Base-by-base conservation (phyloP, 2,113 vertebrate species). In the Scophthalmus maximus region DNA sequence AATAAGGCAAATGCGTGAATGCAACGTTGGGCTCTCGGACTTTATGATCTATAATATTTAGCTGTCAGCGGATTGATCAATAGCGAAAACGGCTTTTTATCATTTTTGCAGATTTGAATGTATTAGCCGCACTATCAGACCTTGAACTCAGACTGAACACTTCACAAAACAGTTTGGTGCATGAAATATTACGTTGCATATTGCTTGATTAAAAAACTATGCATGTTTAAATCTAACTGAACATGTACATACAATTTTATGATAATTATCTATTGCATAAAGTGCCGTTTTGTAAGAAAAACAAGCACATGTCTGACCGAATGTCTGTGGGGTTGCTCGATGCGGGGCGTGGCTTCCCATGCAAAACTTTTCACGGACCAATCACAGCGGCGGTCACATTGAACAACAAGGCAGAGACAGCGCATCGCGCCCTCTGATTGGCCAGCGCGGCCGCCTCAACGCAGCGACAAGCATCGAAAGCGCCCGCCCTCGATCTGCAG, bases 401-500 rank as follows among this genome's bases (percentile, higher is more conserved):
- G 89, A 77, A 78, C 88, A 90, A 67, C 75, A 84, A 87, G 82
- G 85, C 75, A 60, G 82, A 74, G 76, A 89, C 68, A 60, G 78
- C 38, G 20, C 34, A 53, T 64, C 62, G 59, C 56, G 55, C 27
- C 6, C 15, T 74, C 44, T 57, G 90, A 92, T 94, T 94, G 92
- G 93, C 65, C 61, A 38, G 23, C 1, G 20, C 6, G 61, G 59
- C 67, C 53, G 87, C 69, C 74, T 72, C 82, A 23, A 75, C 64
- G 63, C 63, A 40, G 49, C 50, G 30, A 79, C 56, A 47, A 78
- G 75, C 83, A 32, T 4, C 20, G 3, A 63, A 65, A 83, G 69
- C 61, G 83, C 88, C 90, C 92, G 89, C 91, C 92, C 90, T n/a
- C n/a, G 87, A 84, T 83, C 89, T 93, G 93, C 91, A 88, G 91